A percentile compares a stretch with the other conserved stretches of the same genome.
Evolutionary conservation across 2,888 invertebrate species (phyloP).

Genomic region (Coleophora flavipennella): DNA sequence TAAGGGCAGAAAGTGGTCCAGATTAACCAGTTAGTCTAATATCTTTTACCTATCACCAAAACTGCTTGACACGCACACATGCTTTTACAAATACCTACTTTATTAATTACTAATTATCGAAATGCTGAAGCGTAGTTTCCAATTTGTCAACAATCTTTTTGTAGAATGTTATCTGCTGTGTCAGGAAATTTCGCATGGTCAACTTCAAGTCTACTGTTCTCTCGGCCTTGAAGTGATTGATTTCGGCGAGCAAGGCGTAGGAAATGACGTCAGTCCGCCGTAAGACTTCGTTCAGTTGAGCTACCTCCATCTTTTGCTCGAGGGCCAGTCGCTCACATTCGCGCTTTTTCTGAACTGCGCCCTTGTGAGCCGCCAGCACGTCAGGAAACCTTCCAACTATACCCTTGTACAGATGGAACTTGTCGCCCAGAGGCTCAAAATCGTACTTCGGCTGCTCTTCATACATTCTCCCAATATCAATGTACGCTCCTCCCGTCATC

Average conservation of each 20-base stretch:
- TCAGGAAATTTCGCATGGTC: conserved; percentile 88
- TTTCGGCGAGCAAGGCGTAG: conserved; percentile 94
- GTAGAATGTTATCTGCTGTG: conserved; percentile 93
- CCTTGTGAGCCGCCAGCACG: conserved; percentile 90
- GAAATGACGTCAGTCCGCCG: conserved; percentile 92
- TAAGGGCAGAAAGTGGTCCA: conserved; percentile 10
- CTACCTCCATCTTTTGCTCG: conserved; percentile 88
- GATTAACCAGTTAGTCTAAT: conserved; percentile 9
- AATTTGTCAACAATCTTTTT: conserved; percentile 84
- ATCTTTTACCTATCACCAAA: too few relatives aligned
- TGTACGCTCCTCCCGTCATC: conserved; percentile 90
- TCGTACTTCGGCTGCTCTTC: conserved; percentile 92
- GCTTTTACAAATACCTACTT: conserved; percentile 19
- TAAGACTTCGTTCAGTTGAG: conserved; percentile 84
- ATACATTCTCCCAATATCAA: conserved; percentile 89
- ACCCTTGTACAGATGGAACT: conserved; percentile 95
- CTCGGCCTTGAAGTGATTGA: conserved; percentile 92
- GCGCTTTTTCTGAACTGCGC: conserved; percentile 88
- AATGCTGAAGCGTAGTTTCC: conserved; percentile 70
- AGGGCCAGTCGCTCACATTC: conserved; percentile 87
- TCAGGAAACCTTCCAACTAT: conserved; percentile 93
- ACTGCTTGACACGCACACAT: too few relatives aligned
- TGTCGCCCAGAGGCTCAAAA: conserved; percentile 92
- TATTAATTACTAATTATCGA: conserved; percentile 44
- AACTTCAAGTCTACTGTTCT: conserved; percentile 87